A percentile compares a stretch with the other conserved stretches of the same genome.
These are phyloP conservation scores for Tachina lurida DNA, from an alignment of 2,888 invertebrate genomes.

Conservation along the genomic window DNA sequence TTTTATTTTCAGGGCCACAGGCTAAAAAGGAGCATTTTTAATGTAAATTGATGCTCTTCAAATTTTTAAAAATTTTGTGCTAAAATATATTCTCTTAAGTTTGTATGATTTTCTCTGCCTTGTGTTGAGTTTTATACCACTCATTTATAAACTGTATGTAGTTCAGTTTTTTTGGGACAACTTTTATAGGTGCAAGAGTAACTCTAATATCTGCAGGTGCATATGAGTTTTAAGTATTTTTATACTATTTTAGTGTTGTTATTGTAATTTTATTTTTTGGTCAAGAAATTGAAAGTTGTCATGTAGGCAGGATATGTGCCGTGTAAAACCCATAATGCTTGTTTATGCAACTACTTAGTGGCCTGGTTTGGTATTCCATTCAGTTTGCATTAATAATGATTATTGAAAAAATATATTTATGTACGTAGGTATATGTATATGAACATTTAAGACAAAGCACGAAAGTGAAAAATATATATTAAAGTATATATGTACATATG, in stretches of 20 bases:
- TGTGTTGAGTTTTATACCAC: not conserved
- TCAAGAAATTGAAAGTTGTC: slow-evolving; percentile 56
- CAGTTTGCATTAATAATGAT: slow-evolving; percentile 18
- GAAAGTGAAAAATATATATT: no score
- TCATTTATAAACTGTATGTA: no score
- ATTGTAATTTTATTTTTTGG: slow-evolving; percentile 11
- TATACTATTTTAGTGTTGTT: not conserved
- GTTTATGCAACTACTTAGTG: slow-evolving; percentile 46
- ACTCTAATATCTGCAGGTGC: slow-evolving; percentile 4
- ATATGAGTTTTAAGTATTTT: not conserved
- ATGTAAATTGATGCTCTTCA: not conserved
- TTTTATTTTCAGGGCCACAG: no score
- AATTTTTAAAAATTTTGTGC: no score
- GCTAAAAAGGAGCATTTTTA: not conserved
- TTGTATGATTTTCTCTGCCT: not conserved
- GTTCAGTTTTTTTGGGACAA: slow-evolving; percentile 36
- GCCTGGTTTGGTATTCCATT: slow-evolving; percentile 37
- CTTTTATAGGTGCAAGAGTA: not conserved
- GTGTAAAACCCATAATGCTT: slow-evolving; percentile 19
- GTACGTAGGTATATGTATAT: no score
- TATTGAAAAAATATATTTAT: slow-evolving; percentile 7
- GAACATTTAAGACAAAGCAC: not conserved
- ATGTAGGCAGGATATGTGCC: slow-evolving; percentile 31
- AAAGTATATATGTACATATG: no score
- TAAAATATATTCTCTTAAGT: no score